Conservation (phyloP, 2,888 invertebrate species). For the Philhelius pedissequus region DNA sequence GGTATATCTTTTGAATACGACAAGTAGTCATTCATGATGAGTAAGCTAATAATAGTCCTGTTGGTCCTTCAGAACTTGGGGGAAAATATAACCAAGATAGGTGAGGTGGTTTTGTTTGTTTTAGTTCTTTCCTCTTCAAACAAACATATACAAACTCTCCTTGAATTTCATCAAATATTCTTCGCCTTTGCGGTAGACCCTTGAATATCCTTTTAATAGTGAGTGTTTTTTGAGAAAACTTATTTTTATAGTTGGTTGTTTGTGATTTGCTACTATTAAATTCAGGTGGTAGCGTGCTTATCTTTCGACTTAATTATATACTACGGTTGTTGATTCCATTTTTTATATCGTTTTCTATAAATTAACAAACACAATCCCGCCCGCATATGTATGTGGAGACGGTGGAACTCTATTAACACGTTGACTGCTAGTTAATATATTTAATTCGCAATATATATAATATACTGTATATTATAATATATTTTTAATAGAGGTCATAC, state of each 20-base stretch:
- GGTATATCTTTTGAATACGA: neutral
- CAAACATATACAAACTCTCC: too few species aligned
- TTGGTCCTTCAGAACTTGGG: neutral
- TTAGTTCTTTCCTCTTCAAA: neutral
- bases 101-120: slow-evolving; percentile 38
- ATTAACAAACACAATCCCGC: too few species aligned
- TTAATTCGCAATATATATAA: too few species aligned
- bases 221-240: neutral
- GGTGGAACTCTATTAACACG: too few species aligned
- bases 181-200: slow-evolving; percentile 32
- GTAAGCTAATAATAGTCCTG: neutral
- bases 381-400: too few species aligned
- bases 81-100: slow-evolving; percentile 3
- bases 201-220: slow-evolving; percentile 2
- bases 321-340: too few species aligned
- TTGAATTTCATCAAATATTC: slow-evolving; percentile 38
- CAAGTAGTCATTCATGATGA: neutral
- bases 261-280: slow-evolving; percentile 44
- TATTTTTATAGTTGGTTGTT: neutral
- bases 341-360: too few species aligned
- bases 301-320: neutral
- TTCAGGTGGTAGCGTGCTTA: slow-evolving; percentile 33
- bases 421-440: too few species aligned
- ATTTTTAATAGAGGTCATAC: too few species aligned
- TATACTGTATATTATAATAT: too few species aligned